Conservation (phyloP, 1,140 invertebrate species). For the Gryon sp. region DNA sequence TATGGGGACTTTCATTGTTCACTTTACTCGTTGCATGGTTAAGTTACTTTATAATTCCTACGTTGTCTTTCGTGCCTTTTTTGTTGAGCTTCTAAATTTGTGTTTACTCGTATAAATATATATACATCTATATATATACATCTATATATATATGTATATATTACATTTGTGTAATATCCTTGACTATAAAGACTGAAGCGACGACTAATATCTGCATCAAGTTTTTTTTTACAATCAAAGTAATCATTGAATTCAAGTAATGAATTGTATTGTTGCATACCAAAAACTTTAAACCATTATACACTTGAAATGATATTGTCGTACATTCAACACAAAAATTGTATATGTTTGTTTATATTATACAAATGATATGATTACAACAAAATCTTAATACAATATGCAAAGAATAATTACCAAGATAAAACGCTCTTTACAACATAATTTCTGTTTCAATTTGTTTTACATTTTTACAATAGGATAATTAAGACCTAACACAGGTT, state of each 20-base stretch:
- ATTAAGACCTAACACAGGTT: too few relatives aligned
- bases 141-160: constrained; percentile 15
- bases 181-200: constrained; percentile 57
- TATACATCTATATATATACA: constrained; percentile 30
- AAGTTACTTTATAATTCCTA: constrained; percentile 78
- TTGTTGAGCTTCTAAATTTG: constrained; percentile 74
- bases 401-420: background rate
- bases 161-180: constrained; percentile 59
- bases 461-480: background rate
- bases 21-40: constrained; percentile 81
- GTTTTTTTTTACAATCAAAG: constrained; percentile 40
- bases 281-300: constrained; percentile 38
- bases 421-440: constrained; percentile 2
- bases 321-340: constrained; percentile 69
- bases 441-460: background rate
- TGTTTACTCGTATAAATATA: constrained; percentile 70
- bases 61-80: constrained; percentile 78
- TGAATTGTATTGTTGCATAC: constrained; percentile 21
- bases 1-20: constrained; percentile 59
- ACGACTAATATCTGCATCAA: constrained; percentile 62
- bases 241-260: constrained; percentile 18
- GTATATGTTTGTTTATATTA: constrained; percentile 59
- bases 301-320: constrained; percentile 67
- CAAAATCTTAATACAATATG: background rate
- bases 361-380: constrained; percentile 3